Evolutionary conservation across 2,113 vertebrate species (phyloP).

Genomic region (Cranoglanis bouderius): DNA sequence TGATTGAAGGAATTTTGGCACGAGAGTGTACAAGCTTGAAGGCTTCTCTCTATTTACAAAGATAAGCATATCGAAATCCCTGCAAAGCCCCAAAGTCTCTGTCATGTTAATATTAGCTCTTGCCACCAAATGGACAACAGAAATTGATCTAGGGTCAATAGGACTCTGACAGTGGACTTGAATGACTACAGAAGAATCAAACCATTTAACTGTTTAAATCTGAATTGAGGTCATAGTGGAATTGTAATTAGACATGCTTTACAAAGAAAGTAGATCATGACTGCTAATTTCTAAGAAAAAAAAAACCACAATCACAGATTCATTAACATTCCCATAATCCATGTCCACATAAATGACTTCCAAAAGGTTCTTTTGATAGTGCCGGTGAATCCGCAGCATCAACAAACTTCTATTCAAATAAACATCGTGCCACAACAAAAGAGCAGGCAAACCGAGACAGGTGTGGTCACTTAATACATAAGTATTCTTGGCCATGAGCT

Average conservation of each 20-base stretch:
- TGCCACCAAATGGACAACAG: conserved; percentile 32
- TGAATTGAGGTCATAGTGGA: background rate
- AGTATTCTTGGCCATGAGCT: conserved; percentile 55
- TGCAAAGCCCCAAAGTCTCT: conserved; percentile 27
- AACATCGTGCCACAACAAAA: conserved; percentile 39
- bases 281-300: background rate
- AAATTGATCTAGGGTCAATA: conserved; percentile 35
- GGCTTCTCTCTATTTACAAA: conserved; percentile 31
- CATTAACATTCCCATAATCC: conserved; percentile 6
- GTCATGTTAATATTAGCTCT: conserved; percentile 25
- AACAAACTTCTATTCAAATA: conserved; percentile 44
- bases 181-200: background rate
- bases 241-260: background rate
- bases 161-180: conserved; percentile 22
- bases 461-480: conserved; percentile 59
- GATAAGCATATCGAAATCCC: conserved; percentile 33
- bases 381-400: conserved; percentile 27
- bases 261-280: background rate
- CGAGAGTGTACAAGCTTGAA: background rate
- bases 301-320: background rate
- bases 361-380: background rate
- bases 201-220: background rate
- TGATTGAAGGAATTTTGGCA: conserved; percentile 8
- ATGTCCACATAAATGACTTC: background rate
- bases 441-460: conserved; percentile 52